These are phyloP conservation scores for Desmodus rotundus DNA, from an alignment of 2,113 vertebrate genomes.

Conservation along the genomic window DNA sequence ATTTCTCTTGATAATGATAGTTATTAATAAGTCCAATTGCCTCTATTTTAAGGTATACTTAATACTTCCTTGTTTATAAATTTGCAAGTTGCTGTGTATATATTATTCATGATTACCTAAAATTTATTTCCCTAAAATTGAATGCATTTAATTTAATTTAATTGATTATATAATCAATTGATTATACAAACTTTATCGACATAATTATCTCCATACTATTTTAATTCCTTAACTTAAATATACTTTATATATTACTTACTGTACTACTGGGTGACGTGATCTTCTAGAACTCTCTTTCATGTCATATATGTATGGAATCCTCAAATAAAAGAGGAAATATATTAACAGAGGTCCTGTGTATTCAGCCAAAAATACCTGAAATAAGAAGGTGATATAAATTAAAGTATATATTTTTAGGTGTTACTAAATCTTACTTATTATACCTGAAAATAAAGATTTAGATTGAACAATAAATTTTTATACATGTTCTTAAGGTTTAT, in stretches of 20 bases:
- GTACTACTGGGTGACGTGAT: constrained; percentile 81
- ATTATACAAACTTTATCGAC: neutral
- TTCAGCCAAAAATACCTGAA: constrained; percentile 85
- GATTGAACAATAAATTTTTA: neutral
- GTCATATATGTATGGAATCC: constrained; percentile 81
- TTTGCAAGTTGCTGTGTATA: neutral
- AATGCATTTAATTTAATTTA: too few relatives aligned
- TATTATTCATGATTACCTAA: neutral
- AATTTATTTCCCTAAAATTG: neutral
- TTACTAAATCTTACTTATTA: neutral
- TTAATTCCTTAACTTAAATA: neutral
- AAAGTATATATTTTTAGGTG: neutral
- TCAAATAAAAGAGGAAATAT: constrained; percentile 86
- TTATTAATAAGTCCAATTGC: neutral
- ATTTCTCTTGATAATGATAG: neutral
- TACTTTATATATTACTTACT: constrained; percentile 79
- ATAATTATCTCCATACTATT: neutral
- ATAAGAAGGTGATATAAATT: constrained; percentile 25
- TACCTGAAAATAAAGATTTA: neutral
- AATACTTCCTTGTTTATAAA: neutral
- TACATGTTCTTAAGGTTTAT: neutral
- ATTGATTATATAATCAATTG: too few relatives aligned
- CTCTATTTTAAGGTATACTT: neutral
- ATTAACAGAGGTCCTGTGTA: constrained; percentile 84
- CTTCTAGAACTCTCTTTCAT: constrained; percentile 71